phyloP scores from a whole-genome alignment of 2,797 vertebrate species.

The Ibycter americanus region DNA sequence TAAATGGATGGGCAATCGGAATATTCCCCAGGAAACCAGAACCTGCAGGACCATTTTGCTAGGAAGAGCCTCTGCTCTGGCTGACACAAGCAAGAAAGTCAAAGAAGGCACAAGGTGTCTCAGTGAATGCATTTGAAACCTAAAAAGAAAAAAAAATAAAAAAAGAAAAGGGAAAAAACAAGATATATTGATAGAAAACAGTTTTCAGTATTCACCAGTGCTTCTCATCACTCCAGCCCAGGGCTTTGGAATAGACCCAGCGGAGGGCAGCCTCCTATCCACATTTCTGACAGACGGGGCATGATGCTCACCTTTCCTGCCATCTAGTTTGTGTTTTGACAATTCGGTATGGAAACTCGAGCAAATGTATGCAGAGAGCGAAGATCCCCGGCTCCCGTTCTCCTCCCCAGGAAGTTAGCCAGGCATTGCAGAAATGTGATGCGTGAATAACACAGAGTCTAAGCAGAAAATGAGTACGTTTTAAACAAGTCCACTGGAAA shows the following conservation, averaged over 20 bases:
- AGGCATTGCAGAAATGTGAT: constrained; percentile 68
- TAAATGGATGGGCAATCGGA: neutral
- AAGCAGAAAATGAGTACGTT: constrained; percentile 74
- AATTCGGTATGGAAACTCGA: constrained; percentile 57
- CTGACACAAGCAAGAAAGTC: neutral
- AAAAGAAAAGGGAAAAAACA: neutral
- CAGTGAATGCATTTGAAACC: neutral
- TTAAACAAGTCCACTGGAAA: constrained; percentile 79
- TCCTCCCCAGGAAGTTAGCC: constrained; percentile 64
- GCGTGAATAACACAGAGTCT: constrained; percentile 54
- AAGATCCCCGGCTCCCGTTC: constrained; percentile 40
- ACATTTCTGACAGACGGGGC: constrained; percentile 41
- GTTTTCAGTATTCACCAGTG: constrained; percentile 56
- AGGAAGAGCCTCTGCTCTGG: neutral
- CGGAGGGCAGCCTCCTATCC: constrained; percentile 38
- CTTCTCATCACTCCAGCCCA: constrained; percentile 46
- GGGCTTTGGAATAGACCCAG: constrained; percentile 51
- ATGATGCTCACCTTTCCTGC: constrained; percentile 59
- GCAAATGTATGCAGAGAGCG: constrained; percentile 60
- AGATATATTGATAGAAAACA: constrained; percentile 13
- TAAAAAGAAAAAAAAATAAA: neutral
- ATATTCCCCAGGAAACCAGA: neutral
- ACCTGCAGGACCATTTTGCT: neutral
- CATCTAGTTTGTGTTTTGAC: constrained; percentile 64
- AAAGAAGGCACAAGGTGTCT: neutral